A percentile compares a stretch with the other conserved stretches of the same genome.
These are phyloP conservation scores for Spodoptera picta DNA, from an alignment of 2,888 invertebrate genomes.

Conservation along the genomic window DNA sequence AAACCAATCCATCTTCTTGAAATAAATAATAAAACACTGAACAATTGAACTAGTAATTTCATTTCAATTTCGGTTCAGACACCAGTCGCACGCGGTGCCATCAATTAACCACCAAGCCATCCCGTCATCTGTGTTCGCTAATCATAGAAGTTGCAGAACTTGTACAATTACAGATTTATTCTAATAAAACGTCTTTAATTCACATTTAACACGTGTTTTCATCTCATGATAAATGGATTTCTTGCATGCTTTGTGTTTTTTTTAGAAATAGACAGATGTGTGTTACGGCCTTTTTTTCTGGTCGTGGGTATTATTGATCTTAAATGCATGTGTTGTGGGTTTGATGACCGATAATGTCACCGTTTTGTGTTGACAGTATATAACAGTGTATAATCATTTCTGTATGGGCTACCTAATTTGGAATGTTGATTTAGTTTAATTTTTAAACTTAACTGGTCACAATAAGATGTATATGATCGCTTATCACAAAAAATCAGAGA, in stretches of 20 bases:
- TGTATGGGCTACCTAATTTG: neutral
- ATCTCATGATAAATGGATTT: no score
- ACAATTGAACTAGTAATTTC: slow-evolving; percentile 33
- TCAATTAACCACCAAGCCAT: slow-evolving; percentile 43
- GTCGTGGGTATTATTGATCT: no score
- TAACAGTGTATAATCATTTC: slow-evolving; percentile 1
- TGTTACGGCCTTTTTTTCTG: no score
- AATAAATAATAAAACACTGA: neutral
- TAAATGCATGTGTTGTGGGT: neutral
- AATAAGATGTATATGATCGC: slow-evolving; percentile 4
- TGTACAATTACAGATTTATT: slow-evolving; percentile 40
- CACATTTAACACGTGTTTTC: neutral
- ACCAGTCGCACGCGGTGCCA: slow-evolving; percentile 51
- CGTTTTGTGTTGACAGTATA: slow-evolving; percentile 8
- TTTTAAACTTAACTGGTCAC: no score
- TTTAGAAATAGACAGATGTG: neutral
- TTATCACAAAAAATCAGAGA: neutral
- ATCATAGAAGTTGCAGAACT: slow-evolving; percentile 54
- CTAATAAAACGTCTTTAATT: slow-evolving; percentile 37
- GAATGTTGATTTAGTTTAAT: no score
- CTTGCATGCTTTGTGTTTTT: slow-evolving; percentile 12
- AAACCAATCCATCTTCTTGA: no score
- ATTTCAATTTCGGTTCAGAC: slow-evolving; percentile 41
- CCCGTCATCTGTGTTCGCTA: slow-evolving; percentile 47
- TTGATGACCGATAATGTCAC: no score